Percentiles rank a stretch among this genome's conserved stretches.
Evolutionary conservation across 2,888 invertebrate species (phyloP).

Genomic region (Fragum fragum): DNA sequence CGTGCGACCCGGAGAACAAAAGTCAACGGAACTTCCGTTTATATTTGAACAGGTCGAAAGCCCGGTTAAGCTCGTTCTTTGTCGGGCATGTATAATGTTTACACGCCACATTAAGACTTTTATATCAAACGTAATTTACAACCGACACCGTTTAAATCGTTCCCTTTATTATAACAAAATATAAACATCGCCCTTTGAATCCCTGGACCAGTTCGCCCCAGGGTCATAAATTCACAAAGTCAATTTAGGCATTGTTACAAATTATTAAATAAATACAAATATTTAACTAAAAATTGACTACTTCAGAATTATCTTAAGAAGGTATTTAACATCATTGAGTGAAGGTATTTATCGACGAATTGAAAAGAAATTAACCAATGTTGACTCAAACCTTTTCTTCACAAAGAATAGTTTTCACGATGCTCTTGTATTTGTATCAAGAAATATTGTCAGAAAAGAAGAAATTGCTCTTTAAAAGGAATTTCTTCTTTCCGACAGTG

Average conservation of each 20-base stretch:
- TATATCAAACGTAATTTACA: constrained; percentile 12
- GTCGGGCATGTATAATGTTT: constrained; percentile 21
- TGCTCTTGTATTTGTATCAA: background rate
- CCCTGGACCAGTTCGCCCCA: constrained; percentile 14
- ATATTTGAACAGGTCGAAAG: background rate
- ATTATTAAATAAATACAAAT: constrained; percentile 33
- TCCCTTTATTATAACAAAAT: constrained; percentile 13
- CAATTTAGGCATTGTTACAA: constrained; percentile 24
- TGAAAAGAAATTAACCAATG: constrained; percentile 23
- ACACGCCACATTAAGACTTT: constrained; percentile 7
- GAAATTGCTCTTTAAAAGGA: too few species aligned
- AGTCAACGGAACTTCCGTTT: background rate
- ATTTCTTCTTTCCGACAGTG: too few species aligned
- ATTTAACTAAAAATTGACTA: constrained; percentile 18
- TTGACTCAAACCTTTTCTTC: background rate
- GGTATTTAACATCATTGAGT: constrained; percentile 26
- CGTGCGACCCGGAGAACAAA: background rate
- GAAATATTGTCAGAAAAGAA: background rate
- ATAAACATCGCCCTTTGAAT: constrained; percentile 17
- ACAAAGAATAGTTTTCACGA: background rate
- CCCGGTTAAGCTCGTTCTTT: background rate
- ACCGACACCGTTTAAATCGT: constrained; percentile 17
- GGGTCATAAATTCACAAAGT: constrained; percentile 32
- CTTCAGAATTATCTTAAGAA: constrained; percentile 4
- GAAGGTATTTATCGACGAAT: constrained; percentile 16